These are phyloP conservation scores for Rhinoptilus africanus DNA, from an alignment of 2,113 vertebrate species.

Conservation along the genomic window DNA sequence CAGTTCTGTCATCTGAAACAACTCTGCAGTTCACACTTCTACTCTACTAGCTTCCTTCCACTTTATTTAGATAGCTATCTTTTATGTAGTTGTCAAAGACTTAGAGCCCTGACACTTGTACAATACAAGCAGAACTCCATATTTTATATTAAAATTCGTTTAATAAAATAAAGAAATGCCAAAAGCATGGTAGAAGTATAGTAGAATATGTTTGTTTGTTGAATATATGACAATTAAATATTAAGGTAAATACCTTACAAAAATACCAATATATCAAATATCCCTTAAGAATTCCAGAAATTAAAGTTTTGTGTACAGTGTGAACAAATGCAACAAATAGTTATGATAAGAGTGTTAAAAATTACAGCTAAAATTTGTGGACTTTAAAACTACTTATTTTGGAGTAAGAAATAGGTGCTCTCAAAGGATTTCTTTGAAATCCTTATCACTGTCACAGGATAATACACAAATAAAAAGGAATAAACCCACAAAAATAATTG, in stretches of 20 bases:
- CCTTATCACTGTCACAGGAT: not conserved
- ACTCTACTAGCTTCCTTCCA: not conserved
- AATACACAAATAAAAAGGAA: not conserved
- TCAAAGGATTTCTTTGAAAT: not conserved
- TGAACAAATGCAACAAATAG: not conserved
- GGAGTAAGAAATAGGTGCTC: not conserved
- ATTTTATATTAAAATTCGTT: not conserved
- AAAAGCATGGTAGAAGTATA: not conserved
- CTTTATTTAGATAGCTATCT: not conserved
- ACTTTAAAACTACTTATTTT: not conserved
- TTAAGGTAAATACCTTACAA: not conserved
- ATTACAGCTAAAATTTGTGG: not conserved
- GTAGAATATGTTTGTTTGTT: not conserved
- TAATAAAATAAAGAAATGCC: not conserved
- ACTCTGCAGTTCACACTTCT: not conserved
- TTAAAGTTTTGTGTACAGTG: not conserved
- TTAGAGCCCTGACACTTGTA: not conserved
- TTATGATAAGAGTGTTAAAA: not conserved
- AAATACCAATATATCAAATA: not conserved
- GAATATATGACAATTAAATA: not conserved
- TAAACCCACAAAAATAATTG: not conserved
- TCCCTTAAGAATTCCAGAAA: not conserved
- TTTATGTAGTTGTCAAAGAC: not conserved
- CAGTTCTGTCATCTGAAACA: not conserved
- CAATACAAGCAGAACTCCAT: not conserved